Conservation (phyloP, 2,797 vertebrate species). For the Pygocentrus nattereri region DNA sequence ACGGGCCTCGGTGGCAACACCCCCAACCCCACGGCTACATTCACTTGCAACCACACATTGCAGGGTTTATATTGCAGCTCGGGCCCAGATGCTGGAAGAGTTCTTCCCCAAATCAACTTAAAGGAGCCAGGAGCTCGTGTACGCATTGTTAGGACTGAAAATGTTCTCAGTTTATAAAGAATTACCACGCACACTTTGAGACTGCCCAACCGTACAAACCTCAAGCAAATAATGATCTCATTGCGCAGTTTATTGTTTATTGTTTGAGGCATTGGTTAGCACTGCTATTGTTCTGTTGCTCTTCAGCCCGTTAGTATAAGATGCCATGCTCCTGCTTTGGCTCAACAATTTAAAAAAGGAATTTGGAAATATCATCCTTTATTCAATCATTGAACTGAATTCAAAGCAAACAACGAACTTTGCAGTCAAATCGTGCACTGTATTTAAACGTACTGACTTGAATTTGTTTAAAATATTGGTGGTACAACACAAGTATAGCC, state of each 20-base stretch:
- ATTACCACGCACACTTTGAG: slow-evolving; percentile 26
- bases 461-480: no score
- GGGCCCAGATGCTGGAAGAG: slow-evolving; percentile 52
- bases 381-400: no score
- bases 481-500: no score
- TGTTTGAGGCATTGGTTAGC: background rate
- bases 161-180: slow-evolving; percentile 14
- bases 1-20: slow-evolving; percentile 51
- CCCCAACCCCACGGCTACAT: slow-evolving; percentile 63
- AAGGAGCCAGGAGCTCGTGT: slow-evolving; percentile 22
- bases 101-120: slow-evolving; percentile 22
- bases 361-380: no score
- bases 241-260: slow-evolving; percentile 13
- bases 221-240: slow-evolving; percentile 27
- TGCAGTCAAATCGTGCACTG: no score
- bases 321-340: slow-evolving; percentile 14
- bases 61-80: slow-evolving; percentile 73
- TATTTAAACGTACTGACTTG: no score
- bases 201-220: slow-evolving; percentile 14
- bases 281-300: slow-evolving; percentile 30
- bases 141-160: slow-evolving; percentile 13
- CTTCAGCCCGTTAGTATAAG: background rate
- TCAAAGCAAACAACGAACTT: no score
- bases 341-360: background rate
- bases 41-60: slow-evolving; percentile 68